Evolutionary conservation across 2,888 invertebrate genomes (phyloP), one percentile per base, ranked within the genome.

Genomic region (Allacma fusca): DNA sequence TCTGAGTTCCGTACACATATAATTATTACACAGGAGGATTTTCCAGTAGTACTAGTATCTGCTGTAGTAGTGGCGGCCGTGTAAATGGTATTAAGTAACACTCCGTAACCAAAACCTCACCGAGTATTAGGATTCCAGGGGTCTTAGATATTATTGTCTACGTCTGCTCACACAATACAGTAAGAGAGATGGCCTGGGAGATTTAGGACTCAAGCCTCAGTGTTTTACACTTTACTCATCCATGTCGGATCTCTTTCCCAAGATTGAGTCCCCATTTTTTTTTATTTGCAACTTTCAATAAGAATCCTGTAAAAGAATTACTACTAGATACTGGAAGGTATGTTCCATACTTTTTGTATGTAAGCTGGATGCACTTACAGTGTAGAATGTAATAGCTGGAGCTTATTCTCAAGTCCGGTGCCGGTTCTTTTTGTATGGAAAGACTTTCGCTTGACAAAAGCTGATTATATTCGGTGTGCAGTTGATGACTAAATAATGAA

Each of bases 401-500:
- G 34, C 34, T n/a, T n/a, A n/a, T n/a, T n/a, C n/a, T n/a, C n/a
- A n/a, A n/a, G n/a, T n/a, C n/a, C n/a, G n/a, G n/a, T n/a, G n/a
- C n/a, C 34, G 9, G 34, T 34, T 34, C 34, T 34, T 34, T 34
- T 34, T 4, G 9, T 50, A 50, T 50, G 2, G 16, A 50, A 2
- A 50, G 50, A 50, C 9, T 50, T 5, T 1, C 5, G 9, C 2
- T 50, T 50, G 50, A 50, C 50, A 50, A 50, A 50, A 50, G 65
- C 7, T 28, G 28, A 65, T 26, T 28, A 65, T 29, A 65, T 65
- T 65, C 24, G 65, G 65, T 65, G 65, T 12, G 12, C 1, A 65
- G n/a, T 65, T 69, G 69, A 69, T 69, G 69, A 43, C 69, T 69
- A 69, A 69, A 69, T n/a, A n/a, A n/a, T 69, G 43, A 69, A 69